Evolutionary conservation across 2,888 invertebrate species (phyloP).

Genomic region (Apeira syringaria): DNA sequence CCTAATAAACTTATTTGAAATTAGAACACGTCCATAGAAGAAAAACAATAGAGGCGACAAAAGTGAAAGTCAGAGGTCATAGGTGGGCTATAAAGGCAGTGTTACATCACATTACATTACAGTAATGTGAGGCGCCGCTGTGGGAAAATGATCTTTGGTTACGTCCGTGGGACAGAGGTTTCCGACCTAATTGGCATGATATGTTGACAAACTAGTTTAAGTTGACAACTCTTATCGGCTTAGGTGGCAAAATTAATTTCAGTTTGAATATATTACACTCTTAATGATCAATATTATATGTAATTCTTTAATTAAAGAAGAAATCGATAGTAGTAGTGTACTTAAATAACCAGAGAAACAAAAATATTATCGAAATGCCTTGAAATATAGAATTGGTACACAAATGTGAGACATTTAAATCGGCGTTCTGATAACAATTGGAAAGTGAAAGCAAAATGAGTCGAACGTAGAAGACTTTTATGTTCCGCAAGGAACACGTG

Average conservation of each 20-base stretch:
- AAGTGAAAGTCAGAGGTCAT: conserved; percentile 33
- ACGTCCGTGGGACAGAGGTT: conserved; percentile 9
- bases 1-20: conserved; percentile 12
- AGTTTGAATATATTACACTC: no score
- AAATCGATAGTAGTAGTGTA: no score
- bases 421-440: no score
- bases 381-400: no score
- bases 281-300: no score
- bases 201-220: conserved; percentile 5
- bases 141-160: conserved; percentile 38
- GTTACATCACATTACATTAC: conserved; percentile 41
- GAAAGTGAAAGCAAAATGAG: no score
- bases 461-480: no score
- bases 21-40: conserved; percentile 23
- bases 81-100: conserved; percentile 35
- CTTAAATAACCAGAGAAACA: no score
- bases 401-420: neutral
- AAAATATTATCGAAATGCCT: no score
- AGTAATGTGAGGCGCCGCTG: conserved; percentile 30
- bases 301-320: no score
- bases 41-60: conserved; percentile 23
- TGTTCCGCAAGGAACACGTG: no score
- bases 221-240: neutral
- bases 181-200: conserved; percentile 7
- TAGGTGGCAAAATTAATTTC: neutral